Evolutionary conservation across 2,113 vertebrate species (phyloP), one percentile per base, ranked within the genome.

Genomic region (Triplophysa dalaica): DNA sequence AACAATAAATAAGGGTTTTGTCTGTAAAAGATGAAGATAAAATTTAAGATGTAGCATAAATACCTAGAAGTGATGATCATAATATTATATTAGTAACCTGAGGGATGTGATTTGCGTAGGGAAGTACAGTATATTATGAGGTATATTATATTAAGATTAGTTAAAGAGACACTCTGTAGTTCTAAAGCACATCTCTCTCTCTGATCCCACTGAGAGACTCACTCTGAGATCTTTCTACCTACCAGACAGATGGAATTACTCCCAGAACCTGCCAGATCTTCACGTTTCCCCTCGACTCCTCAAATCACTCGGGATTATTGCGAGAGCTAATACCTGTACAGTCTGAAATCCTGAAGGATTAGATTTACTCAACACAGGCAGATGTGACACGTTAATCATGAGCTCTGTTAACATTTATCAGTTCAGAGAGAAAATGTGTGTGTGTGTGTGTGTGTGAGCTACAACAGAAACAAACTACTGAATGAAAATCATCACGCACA

Each of bases 281-380:
- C 94, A 94, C 96, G 95, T 94, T 88, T 87, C 93, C 93, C 94
- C 94, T 88, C 89, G 93, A 92, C 94, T 93, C 94, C 96, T 83
- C 89, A 87, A 89, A 96, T 95, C 93, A 95, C 94, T 96, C 94
- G 96, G 96, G 96, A 98, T 99, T 96, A 98, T 95, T 96, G 95
- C 86, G 92, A 94, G 90, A 95, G 95, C 94, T 99, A 98, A 98
- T 99, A 97, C 96, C 95, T 98, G 96, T 96, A 96, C 96, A 97
- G 94, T 94, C 94, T 93, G 22, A 97, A 97, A 97, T 96, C 95
- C 95, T 99, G 96, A 98, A 96, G 96, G 97, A 98, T 96, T 95
- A 95, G 98, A 98, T 98, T 75, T 99, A 98, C 88, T 95, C 95
- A 94, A 96, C 93, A 93, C 96, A 77, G 95, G 95, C 97, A 95